A percentile compares a stretch with the other conserved stretches of the same genome.
These are phyloP conservation scores for Esox masquinongy DNA, from an alignment of 2,797 vertebrate species.

Conservation along the genomic window DNA sequence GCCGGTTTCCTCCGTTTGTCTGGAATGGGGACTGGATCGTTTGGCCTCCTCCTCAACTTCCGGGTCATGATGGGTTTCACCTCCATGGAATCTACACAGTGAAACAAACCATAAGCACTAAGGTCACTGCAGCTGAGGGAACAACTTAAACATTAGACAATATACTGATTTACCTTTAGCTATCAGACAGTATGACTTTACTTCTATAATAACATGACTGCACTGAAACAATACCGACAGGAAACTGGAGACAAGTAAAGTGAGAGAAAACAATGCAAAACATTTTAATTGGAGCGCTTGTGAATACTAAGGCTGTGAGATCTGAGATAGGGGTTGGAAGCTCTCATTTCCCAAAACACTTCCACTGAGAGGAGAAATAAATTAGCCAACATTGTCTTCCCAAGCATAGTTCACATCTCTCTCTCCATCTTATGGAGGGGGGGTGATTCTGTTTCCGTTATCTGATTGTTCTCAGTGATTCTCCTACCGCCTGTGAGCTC, in stretches of 20 bases:
- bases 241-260: neutral
- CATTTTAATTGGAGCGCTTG: slow-evolving; percentile 27
- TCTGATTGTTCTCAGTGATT: slow-evolving; percentile 29
- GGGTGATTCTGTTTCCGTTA: slow-evolving; percentile 1
- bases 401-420: slow-evolving; percentile 3
- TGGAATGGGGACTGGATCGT: slow-evolving; percentile 96
- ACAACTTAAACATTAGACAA: neutral
- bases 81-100: slow-evolving; percentile 92
- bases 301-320: slow-evolving; percentile 15
- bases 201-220: neutral
- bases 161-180: no score
- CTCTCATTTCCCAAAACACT: neutral
- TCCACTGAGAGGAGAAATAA: slow-evolving; percentile 19
- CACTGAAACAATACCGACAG: neutral
- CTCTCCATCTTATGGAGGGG: slow-evolving; percentile 14
- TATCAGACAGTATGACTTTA: neutral
- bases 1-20: slow-evolving; percentile 97
- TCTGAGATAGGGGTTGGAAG: neutral
- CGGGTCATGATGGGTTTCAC: slow-evolving; percentile 98
- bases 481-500: slow-evolving; percentile 93
- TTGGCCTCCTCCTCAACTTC: slow-evolving; percentile 91
- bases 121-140: neutral
- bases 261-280: neutral
- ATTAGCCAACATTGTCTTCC: slow-evolving; percentile 5
- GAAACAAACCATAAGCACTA: neutral